Evolutionary conservation across 2,888 invertebrate species (phyloP), one percentile per base, ranked within the genome.

Genomic region (Buathra laborator): DNA sequence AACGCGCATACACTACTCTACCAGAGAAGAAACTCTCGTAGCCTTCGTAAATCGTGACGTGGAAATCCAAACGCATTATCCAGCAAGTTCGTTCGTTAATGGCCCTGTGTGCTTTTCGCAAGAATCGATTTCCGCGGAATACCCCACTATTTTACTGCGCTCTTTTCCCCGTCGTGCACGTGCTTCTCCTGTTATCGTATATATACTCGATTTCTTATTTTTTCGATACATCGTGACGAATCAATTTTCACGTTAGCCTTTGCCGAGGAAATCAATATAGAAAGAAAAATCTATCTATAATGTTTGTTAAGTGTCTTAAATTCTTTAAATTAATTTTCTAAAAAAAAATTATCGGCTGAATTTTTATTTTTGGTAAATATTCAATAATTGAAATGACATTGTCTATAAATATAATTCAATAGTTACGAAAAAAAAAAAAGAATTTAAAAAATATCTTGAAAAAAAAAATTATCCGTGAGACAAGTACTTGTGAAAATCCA

Each of bases 41-140:
- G 72, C 72, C 59, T 72, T 72, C 56, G 59, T 72, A 72, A 72
- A 72, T 72, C 72, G 72, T 59, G 72, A 72, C 56, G 72, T 72
- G 72, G 44, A 59, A 72, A 72, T 72, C 72, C 72, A 46, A 72
- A 72, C 72, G 72, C 72, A 72, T 72, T 72, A 72, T 44, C 72
- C 72, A 59, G 72, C 72, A 19, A 37, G 56, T 56, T 59, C 59
- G 72, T 72, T 59, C 56, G 72, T 72, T 72, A 72, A 72, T 72
- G 59, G 72, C 29, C 19, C 71, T 24, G 53, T 24, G 72, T 59
- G 44, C 59, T 59, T 59, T 72, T 59, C 44, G 43, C 72, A 59
- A 59, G 59, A 44, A 72, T 72, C 72, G 72, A 59, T 72, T 72
- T 16, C 53, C 53, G 16, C 19, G 37, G 64, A 53, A 71, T 71